Percentiles rank a stretch among this genome's conserved stretches.
These are phyloP conservation scores for Danio albolineatus DNA, from an alignment of 2,797 vertebrate genomes.

Conservation along the genomic window DNA sequence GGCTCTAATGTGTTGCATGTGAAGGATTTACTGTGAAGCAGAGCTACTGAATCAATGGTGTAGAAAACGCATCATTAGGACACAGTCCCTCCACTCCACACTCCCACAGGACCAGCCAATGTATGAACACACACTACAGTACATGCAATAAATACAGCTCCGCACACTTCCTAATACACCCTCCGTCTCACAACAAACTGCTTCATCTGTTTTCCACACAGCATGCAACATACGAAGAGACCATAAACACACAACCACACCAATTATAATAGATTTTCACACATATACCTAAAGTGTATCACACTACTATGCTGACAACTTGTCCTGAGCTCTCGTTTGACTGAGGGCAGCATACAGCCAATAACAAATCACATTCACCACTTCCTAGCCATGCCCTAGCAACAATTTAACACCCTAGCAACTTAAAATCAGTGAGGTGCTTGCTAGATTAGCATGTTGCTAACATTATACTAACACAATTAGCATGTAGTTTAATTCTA, in stretches of 20 bases:
- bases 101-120: constrained; percentile 55
- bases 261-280: background rate
- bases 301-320: background rate
- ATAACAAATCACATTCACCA: too few relatives aligned
- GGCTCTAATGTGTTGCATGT: constrained; percentile 83
- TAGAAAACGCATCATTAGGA: constrained; percentile 85
- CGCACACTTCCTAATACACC: constrained; percentile 25
- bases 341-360: too few relatives aligned
- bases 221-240: background rate
- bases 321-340: too few relatives aligned
- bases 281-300: background rate
- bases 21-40: constrained; percentile 83
- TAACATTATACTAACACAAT: too few relatives aligned
- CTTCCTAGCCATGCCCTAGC: too few relatives aligned
- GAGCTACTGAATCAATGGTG: constrained; percentile 81
- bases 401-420: too few relatives aligned
- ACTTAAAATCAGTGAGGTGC: too few relatives aligned
- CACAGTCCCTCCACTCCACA: constrained; percentile 58
- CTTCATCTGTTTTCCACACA: background rate
- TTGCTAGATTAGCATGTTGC: too few relatives aligned
- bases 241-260: background rate
- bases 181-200: constrained; percentile 33
- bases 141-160: constrained; percentile 38
- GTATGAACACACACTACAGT: constrained; percentile 46
- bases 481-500: too few relatives aligned